A percentile compares a stretch with the other conserved stretches of the same genome.
Evolutionary conservation across 2,113 vertebrate genomes (phyloP).

Genomic region (Nymphicus hollandicus): DNA sequence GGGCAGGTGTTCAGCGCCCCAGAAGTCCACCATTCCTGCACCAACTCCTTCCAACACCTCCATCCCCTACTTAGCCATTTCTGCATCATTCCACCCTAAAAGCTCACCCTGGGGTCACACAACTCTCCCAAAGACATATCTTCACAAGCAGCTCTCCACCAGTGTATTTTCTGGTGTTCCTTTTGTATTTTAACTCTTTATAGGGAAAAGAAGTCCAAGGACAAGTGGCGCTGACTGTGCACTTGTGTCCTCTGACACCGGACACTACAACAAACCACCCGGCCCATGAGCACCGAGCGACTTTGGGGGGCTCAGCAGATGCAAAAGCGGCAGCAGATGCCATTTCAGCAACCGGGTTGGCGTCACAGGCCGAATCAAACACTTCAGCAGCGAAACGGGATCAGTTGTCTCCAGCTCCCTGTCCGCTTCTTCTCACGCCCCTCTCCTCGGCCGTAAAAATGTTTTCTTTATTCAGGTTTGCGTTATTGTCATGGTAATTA

Average conservation of each 20-base stretch:
- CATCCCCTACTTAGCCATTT: neutral
- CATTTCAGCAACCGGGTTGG: neutral
- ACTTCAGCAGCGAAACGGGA: neutral
- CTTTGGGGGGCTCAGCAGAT: accelerated
- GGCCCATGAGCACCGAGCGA: accelerated
- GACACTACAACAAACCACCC: accelerated
- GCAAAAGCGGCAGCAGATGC: neutral
- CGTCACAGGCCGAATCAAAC: neutral
- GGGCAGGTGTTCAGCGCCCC: accelerated
- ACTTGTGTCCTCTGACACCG: neutral
- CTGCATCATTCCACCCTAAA: neutral
- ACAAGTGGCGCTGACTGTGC: accelerated
- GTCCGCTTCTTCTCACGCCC: neutral
- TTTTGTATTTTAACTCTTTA: neutral
- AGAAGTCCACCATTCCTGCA: neutral
- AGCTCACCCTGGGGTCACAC: neutral
- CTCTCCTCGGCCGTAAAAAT: neutral
- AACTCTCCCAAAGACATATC: accelerated
- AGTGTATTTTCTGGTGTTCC: accelerated
- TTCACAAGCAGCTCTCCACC: neutral
- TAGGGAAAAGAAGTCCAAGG: neutral
- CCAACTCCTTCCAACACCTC: neutral
- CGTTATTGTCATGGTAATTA: conserved; percentile 56
- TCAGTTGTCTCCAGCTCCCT: neutral
- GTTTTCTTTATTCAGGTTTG: neutral